A percentile compares a stretch with the other conserved stretches of the same genome.
These are phyloP conservation scores for Pantelozetes paolii DNA, from an alignment of 2,888 invertebrate genomes.

Conservation along the genomic window DNA sequence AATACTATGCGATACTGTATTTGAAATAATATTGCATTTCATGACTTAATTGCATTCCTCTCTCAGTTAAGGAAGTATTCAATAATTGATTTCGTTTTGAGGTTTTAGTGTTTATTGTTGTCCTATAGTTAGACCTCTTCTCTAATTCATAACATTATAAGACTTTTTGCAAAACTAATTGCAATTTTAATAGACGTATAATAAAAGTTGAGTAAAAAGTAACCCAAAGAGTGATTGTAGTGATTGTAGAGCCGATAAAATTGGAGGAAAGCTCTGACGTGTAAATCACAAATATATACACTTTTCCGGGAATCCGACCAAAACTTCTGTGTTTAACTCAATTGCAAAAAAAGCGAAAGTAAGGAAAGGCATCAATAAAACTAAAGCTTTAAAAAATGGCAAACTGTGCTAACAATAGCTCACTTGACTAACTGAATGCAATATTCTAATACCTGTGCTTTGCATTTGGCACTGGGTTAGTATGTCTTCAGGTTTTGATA, in stretches of 20 bases:
- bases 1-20: neutral
- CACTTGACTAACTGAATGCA: neutral
- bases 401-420: neutral
- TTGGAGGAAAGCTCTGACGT: neutral
- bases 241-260: neutral
- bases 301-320: neutral
- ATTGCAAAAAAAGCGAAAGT: neutral
- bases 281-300: conserved; percentile 14
- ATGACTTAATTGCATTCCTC: conserved; percentile 15
- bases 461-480: neutral
- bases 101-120: neutral
- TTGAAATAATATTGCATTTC: conserved; percentile 8
- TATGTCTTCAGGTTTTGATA: conserved; percentile 10
- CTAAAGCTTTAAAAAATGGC: neutral
- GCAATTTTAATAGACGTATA: conserved; percentile 4
- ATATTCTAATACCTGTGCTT: no score
- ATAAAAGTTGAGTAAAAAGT: neutral
- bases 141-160: neutral
- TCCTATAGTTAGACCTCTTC: neutral
- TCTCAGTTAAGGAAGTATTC: conserved; percentile 1
- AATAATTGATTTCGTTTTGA: neutral
- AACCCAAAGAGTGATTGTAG: neutral
- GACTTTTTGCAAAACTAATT: neutral
- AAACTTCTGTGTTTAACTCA: neutral
- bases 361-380: conserved; percentile 7